Evolutionary conservation across 2,113 vertebrate species (phyloP), one percentile per base, ranked within the genome.

Genomic region (Cathartes aura): DNA sequence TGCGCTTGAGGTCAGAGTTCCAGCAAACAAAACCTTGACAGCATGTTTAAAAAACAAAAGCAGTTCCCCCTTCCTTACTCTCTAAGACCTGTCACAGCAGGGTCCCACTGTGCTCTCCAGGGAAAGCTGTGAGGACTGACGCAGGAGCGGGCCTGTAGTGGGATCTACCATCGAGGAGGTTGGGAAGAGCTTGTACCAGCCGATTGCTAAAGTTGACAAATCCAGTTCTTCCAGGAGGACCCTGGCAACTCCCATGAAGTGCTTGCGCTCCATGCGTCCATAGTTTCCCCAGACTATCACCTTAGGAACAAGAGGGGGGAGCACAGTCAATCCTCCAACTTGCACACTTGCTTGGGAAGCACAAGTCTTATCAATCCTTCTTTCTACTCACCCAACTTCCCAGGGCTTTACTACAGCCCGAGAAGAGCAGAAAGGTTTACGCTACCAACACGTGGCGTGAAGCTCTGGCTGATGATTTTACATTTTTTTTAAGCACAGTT

Each of bases 161-260:
- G 99, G 99, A 97, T 99, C 99, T 92, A 99, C 99, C 99, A 99
- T 99, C 6, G 99, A 99, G 94, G 99, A 99, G 94, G 99, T 99
- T 83, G 99, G 99, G 97, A 99, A 99, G 90, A 99, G 99, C 99
- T 99, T 99, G 99, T 99, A 99, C 99, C 99, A 99, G 97, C 99
- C 99, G 60, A 99, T 99, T 19, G 99, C 99, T 97, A 99, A 98
- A 74, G 98, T 98, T 82, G 98, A 99, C 98, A 99, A 98, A 99
- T 99, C 99, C 98, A 99, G 98, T 98, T 99, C 99, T 98, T 99
- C 99, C 98, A 99, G 95, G 27, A 99, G 98, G 97, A 99, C 99
- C 52, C 99, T 99, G 82, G 99, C 99, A 30, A 99, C 99, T 16
- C 99, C 99, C 99, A 99, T 99, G 98, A 99, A 99, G 97, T 99